Evolutionary conservation across 2,888 invertebrate species (phyloP), one percentile per base, ranked within the genome.

Genomic region (Eristalis pertinax): DNA sequence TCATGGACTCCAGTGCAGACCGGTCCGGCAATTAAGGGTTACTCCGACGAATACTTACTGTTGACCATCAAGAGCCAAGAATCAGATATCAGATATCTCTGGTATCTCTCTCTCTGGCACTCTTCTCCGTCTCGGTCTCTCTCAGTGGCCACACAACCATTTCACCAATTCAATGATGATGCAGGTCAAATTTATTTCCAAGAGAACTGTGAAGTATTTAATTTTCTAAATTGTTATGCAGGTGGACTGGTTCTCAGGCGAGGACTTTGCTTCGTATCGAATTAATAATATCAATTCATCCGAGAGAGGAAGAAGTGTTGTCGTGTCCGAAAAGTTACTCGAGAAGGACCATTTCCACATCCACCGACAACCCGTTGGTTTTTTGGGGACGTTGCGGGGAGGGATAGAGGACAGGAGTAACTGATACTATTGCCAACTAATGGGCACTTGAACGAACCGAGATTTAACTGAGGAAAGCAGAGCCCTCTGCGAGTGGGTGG

Each of bases 271-370:
- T 75, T 79, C 63, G 72, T 76, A 87, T 84, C 83, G 84, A 87
- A 84, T 80, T 87, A 87, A 87, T 87, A 84, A 87, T 84, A 87
- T 84, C 87, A 87, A 87, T 87, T 87, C 87, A 64, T 41, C 72
- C 50, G 63, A 58, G 79, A 68, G 56, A 35, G 26, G 5, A 26
- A 29, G 29, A 69, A 84, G 58, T 73, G 72, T 65, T 86, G 83
- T 83, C 60, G 70, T 72, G 75, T 79, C 70, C 65, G 58, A 79
- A 86, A 83, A 86, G 74, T 84, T 83, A 69, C 63, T 15, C 38
- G 62, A 43, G 68, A 56, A 83, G 50, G 50, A 50, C 50, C 50
- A 50, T 8, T 15, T 7, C 50, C 50, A 50, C 50, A 8, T 22
- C n/a, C 43, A 4, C n/a, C 43, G 15, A 8, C 50, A 50, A 50